phyloP scores from a whole-genome alignment of 2,113 vertebrate species.

The Chionomys nivalis region DNA sequence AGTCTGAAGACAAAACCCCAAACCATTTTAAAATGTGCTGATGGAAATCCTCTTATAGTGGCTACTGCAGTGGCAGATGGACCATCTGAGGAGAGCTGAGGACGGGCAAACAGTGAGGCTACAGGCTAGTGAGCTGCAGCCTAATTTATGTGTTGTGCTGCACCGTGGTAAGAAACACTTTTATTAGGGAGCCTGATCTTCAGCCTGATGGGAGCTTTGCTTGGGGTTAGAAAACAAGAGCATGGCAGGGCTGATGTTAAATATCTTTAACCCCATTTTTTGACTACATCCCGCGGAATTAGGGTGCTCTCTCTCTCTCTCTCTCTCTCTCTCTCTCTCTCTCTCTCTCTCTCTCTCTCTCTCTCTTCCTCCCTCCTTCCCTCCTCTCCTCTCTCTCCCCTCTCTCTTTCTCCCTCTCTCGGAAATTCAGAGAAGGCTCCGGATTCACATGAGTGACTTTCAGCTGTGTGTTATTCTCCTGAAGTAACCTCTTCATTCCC shows the following conservation, averaged over 20 bases:
- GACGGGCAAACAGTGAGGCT: not conserved
- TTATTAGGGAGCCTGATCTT: slow-evolving; percentile 72
- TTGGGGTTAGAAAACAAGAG: slow-evolving; percentile 72
- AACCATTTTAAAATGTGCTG: not conserved
- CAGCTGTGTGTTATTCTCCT: slow-evolving; percentile 86
- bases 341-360: not conserved
- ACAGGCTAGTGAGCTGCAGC: not conserved
- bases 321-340: not conserved
- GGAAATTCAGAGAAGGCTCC: slow-evolving; percentile 80
- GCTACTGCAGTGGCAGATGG: not conserved
- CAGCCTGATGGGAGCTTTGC: slow-evolving; percentile 61
- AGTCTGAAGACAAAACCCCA: not conserved
- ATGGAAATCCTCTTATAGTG: not conserved
- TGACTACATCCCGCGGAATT: slow-evolving; percentile 69
- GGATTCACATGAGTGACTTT: slow-evolving; percentile 86
- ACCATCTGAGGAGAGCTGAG: not conserved
- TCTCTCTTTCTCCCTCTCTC: not conserved
- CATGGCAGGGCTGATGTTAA: slow-evolving; percentile 65
- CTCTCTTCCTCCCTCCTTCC: not conserved
- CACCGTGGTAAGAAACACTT: slow-evolving; percentile 55
- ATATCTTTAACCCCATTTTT: slow-evolving; percentile 70
- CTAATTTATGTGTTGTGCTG: slow-evolving; percentile 63
- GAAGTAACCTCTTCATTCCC: slow-evolving; percentile 89
- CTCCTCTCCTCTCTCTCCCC: too few species aligned
- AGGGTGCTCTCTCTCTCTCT: slow-evolving; percentile 20